phyloP scores from a whole-genome alignment of 2,113 vertebrate species.

The Pygoscelis antarcticus region DNA sequence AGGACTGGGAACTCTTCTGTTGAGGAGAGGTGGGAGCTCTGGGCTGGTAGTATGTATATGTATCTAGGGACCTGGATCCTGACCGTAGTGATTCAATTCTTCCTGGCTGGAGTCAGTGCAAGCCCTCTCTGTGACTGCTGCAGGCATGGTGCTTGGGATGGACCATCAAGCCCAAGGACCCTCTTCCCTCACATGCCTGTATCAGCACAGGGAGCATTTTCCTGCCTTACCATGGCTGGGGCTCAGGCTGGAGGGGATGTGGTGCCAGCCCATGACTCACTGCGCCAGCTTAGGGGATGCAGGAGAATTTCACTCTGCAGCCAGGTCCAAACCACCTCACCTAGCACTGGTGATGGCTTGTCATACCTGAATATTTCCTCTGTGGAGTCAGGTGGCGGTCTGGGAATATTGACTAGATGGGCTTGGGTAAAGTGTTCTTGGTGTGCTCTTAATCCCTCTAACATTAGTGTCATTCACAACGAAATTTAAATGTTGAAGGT shows the following conservation, averaged over 20 bases:
- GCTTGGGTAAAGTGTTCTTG: not conserved
- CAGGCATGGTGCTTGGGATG: not conserved
- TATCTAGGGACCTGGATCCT: not conserved
- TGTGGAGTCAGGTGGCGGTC: not conserved
- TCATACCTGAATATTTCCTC: not conserved
- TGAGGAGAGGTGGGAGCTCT: not conserved
- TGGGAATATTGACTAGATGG: not conserved
- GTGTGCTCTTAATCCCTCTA: not conserved
- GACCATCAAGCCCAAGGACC: too few species aligned
- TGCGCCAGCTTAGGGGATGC: fast-evolving
- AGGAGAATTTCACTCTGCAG: not conserved
- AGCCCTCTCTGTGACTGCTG: not conserved
- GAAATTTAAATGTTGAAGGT: not conserved
- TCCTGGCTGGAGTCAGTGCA: not conserved
- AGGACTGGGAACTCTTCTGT: not conserved
- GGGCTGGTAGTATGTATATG: not conserved
- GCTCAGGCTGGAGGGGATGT: not conserved
- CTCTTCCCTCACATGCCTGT: not conserved
- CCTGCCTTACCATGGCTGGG: not conserved
- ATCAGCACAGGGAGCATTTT: not conserved
- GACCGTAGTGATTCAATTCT: not conserved
- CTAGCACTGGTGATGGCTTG: not conserved
- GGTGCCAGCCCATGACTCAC: not conserved
- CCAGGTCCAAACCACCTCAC: not conserved
- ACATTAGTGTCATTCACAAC: not conserved